These are phyloP conservation scores for Rachycentron canadum DNA, from an alignment of 2,797 vertebrate genomes.

Conservation along the genomic window DNA sequence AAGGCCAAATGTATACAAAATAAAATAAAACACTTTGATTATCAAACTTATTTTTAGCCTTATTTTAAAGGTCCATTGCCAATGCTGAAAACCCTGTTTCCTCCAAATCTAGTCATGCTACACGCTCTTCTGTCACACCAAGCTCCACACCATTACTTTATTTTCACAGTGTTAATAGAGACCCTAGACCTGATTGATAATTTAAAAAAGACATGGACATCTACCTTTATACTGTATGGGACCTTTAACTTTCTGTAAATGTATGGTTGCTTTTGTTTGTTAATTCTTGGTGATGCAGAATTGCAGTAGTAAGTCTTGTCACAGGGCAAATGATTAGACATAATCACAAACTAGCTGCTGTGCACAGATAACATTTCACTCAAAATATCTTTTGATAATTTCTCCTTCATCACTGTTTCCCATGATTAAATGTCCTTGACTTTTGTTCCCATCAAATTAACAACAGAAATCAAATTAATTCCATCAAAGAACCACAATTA, in stretches of 20 bases:
- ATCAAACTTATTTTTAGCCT: no score
- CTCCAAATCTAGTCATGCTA: neutral
- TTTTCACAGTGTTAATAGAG: no score
- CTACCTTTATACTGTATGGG: no score
- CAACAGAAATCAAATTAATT: slow-evolving; percentile 5
- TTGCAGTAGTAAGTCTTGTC: neutral
- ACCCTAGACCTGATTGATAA: no score
- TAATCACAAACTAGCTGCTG: neutral
- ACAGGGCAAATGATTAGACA: neutral
- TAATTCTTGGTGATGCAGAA: neutral
- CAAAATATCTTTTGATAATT: neutral
- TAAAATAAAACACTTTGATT: no score
- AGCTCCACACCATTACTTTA: neutral
- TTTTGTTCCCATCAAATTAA: slow-evolving; percentile 4
- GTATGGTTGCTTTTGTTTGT: neutral
- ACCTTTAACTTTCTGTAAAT: neutral
- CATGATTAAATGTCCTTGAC: slow-evolving; percentile 8
- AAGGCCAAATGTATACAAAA: no score
- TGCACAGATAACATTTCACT: neutral
- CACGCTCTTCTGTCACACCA: neutral
- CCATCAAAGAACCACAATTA: neutral
- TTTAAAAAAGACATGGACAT: no score
- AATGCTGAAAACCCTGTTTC: neutral
- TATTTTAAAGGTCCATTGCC: no score
- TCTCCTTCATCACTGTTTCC: neutral